These are phyloP conservation scores for Steinernema carpocapsae DNA, from an alignment of 2,888 invertebrate species.

Conservation along the genomic window DNA sequence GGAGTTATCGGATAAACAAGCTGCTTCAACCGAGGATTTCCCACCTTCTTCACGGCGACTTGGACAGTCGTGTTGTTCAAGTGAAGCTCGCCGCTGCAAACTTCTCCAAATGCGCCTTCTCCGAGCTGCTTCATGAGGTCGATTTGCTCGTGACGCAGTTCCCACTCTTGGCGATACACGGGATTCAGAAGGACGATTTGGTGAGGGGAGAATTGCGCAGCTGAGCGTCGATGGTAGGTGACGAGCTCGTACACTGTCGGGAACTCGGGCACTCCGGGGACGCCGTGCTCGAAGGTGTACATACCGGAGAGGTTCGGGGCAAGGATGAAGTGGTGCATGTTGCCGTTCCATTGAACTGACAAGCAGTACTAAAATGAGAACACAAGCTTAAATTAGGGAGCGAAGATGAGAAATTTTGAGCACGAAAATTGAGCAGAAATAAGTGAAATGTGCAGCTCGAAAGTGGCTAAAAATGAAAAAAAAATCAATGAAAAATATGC, in stretches of 20 bases:
- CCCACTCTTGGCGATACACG: slow-evolving; percentile 41
- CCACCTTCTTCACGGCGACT: slow-evolving; percentile 37
- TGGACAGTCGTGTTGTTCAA: background rate
- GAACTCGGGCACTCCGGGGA: slow-evolving; percentile 15
- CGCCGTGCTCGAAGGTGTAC: slow-evolving; percentile 15
- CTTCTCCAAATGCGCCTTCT: slow-evolving; percentile 41
- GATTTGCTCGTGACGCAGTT: slow-evolving; percentile 38
- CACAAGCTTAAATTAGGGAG: too few species aligned
- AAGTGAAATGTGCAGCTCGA: too few species aligned
- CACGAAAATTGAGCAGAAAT: too few species aligned
- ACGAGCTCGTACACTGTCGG: slow-evolving; percentile 36
- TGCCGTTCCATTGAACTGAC: slow-evolving; percentile 36
- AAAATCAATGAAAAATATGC: background rate
- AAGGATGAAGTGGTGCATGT: slow-evolving; percentile 36
- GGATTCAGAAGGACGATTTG: slow-evolving; percentile 36
- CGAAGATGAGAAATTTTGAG: too few species aligned
- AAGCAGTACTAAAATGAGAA: slow-evolving; percentile 35
- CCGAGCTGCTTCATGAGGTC: slow-evolving; percentile 30
- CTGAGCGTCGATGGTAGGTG: slow-evolving; percentile 28
- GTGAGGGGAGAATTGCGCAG: background rate
- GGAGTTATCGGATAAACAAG: background rate
- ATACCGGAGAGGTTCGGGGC: background rate
- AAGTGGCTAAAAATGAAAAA: slow-evolving; percentile 10
- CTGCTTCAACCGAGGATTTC: background rate
- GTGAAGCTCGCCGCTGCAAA: slow-evolving; percentile 28